A percentile compares a stretch with the other conserved stretches of the same genome.
These are phyloP conservation scores for Furcifer pardalis DNA, from an alignment of 2,797 vertebrate genomes.

Conservation along the genomic window DNA sequence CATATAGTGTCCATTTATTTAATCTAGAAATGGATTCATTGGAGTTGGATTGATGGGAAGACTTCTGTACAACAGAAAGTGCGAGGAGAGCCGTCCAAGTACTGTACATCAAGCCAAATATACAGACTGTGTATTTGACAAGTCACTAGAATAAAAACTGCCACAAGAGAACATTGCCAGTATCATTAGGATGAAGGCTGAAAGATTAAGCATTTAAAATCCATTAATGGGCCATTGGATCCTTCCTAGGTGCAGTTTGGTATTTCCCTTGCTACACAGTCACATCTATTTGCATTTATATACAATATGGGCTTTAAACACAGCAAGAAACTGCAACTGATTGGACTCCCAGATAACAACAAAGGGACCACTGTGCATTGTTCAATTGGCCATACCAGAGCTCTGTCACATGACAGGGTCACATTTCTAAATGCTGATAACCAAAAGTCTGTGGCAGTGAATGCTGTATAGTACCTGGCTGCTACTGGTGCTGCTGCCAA, in stretches of 20 bases:
- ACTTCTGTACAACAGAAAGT: background rate
- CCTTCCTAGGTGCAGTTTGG: background rate
- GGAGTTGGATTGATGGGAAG: background rate
- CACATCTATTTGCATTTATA: background rate
- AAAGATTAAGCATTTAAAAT: background rate
- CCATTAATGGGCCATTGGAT: background rate
- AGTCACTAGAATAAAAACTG: background rate
- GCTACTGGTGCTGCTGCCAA: background rate
- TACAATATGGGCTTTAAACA: background rate
- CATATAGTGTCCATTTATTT: background rate
- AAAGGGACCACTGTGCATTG: conserved; percentile 32
- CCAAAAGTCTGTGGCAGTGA: background rate
- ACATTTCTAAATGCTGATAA: conserved; percentile 49
- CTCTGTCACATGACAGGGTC: conserved; percentile 20
- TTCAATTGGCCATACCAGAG: conserved; percentile 16
- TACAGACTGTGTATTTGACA: background rate
- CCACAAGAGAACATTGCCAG: background rate
- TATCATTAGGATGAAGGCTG: background rate
- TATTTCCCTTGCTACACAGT: background rate
- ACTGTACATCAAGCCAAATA: background rate
- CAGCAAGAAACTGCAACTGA: conserved; percentile 29
- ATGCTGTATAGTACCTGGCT: conserved; percentile 12
- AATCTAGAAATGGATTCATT: conserved; percentile 7
- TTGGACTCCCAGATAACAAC: conserved; percentile 21
- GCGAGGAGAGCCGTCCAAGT: conserved; percentile 9